Evolutionary conservation across 2,113 vertebrate genomes (phyloP).

Genomic region (Odobenus rosmarus): DNA sequence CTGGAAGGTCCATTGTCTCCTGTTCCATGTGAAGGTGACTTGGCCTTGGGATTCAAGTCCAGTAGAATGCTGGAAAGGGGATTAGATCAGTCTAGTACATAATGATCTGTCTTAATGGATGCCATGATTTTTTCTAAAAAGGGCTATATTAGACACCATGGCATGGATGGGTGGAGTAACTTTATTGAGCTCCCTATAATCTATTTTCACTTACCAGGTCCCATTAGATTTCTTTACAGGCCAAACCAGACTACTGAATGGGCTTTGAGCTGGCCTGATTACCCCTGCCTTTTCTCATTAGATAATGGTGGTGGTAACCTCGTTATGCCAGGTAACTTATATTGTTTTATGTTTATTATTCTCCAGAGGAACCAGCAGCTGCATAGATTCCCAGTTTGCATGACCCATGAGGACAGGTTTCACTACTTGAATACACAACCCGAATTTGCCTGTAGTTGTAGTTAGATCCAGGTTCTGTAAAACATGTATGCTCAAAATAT

Average conservation of each 20-base stretch:
- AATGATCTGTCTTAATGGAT: background rate
- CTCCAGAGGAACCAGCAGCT: background rate
- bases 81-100: background rate
- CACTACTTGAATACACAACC: background rate
- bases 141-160: background rate
- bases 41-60: background rate
- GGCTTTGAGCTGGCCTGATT: background rate
- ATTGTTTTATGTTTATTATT: background rate
- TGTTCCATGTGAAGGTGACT: background rate
- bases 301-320: background rate
- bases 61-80: background rate
- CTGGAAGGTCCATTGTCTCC: background rate
- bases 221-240: background rate
- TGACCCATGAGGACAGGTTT: background rate
- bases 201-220: background rate
- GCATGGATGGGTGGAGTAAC: background rate
- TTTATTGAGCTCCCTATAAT: background rate
- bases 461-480: background rate
- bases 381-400: background rate
- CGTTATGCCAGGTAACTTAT: background rate
- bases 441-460: background rate
- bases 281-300: background rate
- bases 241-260: background rate
- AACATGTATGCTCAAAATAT: background rate
- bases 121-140: background rate